A percentile compares a stretch with the other conserved stretches of the same genome.
Evolutionary conservation across 1,140 invertebrate genomes (phyloP).

Genomic region (Philopotamus ludificatus): DNA sequence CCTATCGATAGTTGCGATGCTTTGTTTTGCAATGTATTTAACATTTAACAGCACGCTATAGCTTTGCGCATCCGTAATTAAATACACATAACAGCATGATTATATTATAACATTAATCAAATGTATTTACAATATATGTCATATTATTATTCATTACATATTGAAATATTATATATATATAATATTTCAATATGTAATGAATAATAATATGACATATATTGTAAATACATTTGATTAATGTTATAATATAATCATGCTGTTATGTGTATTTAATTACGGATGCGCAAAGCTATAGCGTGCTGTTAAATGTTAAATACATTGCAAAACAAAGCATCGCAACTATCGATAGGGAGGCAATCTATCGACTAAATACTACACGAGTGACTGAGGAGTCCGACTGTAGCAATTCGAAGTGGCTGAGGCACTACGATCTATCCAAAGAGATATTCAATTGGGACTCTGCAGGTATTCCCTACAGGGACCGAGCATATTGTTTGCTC

Average conservation of each 20-base stretch:
- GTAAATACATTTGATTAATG: no score
- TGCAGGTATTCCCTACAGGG: no score
- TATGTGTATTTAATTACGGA: slow-evolving; percentile 2
- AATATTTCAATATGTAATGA: background rate
- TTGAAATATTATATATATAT: background rate
- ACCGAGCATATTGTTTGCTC: no score
- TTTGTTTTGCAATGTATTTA: background rate
- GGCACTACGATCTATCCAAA: no score
- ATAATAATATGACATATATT: background rate
- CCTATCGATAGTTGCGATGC: no score
- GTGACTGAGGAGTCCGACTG: no score
- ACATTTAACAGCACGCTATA: background rate
- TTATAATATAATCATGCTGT: background rate
- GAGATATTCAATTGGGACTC: no score
- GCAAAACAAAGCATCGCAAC: background rate
- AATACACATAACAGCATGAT: background rate
- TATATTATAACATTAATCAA: background rate
- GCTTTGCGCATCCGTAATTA: slow-evolving; percentile 1
- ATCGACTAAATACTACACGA: no score
- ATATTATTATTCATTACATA: background rate
- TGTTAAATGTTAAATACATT: background rate
- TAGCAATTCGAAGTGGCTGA: no score
- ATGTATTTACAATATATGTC: background rate
- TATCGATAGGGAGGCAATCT: no score
- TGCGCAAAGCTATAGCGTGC: background rate